These are phyloP conservation scores for Branchinecta lindahli DNA, from an alignment of 1,140 invertebrate genomes.

Conservation along the genomic window DNA sequence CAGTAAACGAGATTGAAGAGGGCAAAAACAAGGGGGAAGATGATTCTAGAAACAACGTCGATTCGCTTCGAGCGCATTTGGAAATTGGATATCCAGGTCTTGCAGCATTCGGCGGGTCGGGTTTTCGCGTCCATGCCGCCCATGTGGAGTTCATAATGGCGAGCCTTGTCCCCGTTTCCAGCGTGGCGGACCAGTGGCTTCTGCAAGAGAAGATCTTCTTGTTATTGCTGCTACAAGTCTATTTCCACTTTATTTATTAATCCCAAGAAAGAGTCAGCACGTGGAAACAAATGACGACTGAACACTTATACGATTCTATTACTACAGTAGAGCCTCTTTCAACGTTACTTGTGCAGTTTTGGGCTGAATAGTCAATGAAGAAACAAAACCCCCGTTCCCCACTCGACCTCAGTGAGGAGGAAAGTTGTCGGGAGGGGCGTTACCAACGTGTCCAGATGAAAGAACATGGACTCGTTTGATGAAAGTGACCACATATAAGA, in stretches of 20 bases:
- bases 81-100: conserved; percentile 29
- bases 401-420: no score
- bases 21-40: conserved; percentile 35
- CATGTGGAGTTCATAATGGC: conserved; percentile 29
- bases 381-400: no score
- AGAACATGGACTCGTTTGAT: no score
- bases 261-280: background rate
- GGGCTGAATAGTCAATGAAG: no score
- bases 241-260: no score
- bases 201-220: conserved; percentile 23
- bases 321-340: no score
- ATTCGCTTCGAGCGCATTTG: conserved; percentile 33
- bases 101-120: conserved; percentile 24
- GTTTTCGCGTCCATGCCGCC: conserved; percentile 16
- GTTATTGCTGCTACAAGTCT: background rate
- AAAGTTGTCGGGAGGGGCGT: no score
- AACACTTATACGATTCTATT: background rate
- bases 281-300: background rate
- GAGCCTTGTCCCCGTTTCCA: conserved; percentile 20
- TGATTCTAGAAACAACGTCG: conserved; percentile 34
- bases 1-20: conserved; percentile 36
- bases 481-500: no score
- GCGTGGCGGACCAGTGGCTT: conserved; percentile 28
- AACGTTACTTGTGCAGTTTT: no score
- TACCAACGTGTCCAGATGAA: no score